A percentile compares a stretch with the other conserved stretches of the same genome.
These are phyloP conservation scores for Thalassarche chlororhynchos DNA, from an alignment of 2,113 vertebrate species.

Conservation along the genomic window DNA sequence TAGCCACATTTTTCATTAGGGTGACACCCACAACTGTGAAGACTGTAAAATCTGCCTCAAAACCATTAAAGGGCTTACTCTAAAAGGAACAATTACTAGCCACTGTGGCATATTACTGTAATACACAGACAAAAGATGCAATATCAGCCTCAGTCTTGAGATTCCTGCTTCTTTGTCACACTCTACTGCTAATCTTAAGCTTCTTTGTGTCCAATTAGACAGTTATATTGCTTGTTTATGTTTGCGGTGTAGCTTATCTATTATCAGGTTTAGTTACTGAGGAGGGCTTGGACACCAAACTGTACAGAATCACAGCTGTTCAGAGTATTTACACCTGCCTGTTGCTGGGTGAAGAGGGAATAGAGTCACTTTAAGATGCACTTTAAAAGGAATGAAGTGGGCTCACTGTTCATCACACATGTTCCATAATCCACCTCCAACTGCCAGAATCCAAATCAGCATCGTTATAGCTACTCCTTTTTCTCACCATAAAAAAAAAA, in stretches of 20 bases:
- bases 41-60: not conserved
- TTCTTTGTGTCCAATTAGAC: not conserved
- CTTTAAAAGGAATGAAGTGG: slow-evolving; percentile 22
- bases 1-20: not conserved
- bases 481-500: not conserved
- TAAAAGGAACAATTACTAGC: not conserved
- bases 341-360: slow-evolving; percentile 18
- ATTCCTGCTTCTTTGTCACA: not conserved
- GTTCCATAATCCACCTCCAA: slow-evolving; percentile 22
- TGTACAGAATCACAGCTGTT: slow-evolving; percentile 29
- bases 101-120: not conserved
- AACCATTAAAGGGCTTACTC: not conserved
- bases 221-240: not conserved
- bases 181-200: not conserved
- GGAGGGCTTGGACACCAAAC: not conserved
- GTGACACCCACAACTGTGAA: not conserved
- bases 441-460: slow-evolving; percentile 10
- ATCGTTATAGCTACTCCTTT: not conserved
- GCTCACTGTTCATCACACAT: slow-evolving; percentile 21
- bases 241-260: not conserved
- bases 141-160: not conserved
- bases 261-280: slow-evolving; percentile 13
- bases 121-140: not conserved
- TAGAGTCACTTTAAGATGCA: not conserved
- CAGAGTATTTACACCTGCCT: not conserved